A percentile compares a stretch with the other conserved stretches of the same genome.
phyloP scores from a whole-genome alignment of 2,113 vertebrate species.

The Microcebus griseorufus region DNA sequence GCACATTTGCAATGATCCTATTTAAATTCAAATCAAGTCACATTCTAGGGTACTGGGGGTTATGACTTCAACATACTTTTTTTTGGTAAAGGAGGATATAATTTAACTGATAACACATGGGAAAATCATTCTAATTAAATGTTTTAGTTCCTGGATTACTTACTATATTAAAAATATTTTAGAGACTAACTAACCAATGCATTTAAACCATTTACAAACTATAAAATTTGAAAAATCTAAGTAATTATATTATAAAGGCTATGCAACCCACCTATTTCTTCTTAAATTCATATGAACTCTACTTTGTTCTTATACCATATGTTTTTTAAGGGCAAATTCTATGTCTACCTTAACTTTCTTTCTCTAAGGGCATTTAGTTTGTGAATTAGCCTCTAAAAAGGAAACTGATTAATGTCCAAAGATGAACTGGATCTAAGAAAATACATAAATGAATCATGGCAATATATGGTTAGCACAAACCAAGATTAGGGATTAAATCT shows the following conservation, averaged over 20 bases:
- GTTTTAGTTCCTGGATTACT: not conserved
- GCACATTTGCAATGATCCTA: not conserved
- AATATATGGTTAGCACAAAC: not conserved
- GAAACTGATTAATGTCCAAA: not conserved
- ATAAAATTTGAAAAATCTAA: not conserved
- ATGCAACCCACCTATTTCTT: not conserved
- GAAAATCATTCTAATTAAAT: not conserved
- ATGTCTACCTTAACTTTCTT: not conserved
- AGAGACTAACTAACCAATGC: not conserved
- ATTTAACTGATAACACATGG: not conserved
- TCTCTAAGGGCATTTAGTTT: not conserved
- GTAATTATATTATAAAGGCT: not conserved
- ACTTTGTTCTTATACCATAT: not conserved
- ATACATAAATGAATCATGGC: not conserved
- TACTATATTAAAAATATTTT: not conserved
- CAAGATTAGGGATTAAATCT: not conserved
- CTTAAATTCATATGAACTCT: not conserved
- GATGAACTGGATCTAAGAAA: not conserved
- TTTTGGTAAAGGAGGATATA: not conserved
- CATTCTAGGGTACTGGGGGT: not conserved
- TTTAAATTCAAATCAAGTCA: not conserved
- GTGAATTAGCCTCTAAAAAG: constrained; percentile 17
- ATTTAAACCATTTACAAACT: not conserved
- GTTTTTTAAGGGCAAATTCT: not conserved
- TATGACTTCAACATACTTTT: not conserved